Evolutionary conservation across 2,797 vertebrate species (phyloP).

Genomic region (Lepus oiostolus): DNA sequence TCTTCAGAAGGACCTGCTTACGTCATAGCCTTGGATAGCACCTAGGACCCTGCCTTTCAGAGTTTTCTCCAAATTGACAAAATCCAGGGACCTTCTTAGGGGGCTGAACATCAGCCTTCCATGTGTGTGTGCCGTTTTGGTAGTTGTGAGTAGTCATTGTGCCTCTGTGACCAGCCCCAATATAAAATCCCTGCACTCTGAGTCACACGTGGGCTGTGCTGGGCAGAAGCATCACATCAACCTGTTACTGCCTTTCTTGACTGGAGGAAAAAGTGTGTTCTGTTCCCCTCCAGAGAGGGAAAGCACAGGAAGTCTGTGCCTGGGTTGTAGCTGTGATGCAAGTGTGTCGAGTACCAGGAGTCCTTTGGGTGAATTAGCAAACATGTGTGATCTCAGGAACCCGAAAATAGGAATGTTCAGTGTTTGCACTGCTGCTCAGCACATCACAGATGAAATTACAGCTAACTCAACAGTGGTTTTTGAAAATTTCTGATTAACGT

Average conservation of each 20-base stretch:
- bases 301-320: no score
- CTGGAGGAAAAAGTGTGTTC: not conserved
- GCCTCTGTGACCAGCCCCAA: not conserved
- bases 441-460: not conserved
- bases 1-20: not conserved
- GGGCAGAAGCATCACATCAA: not conserved
- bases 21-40: not conserved
- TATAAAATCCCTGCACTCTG: not conserved
- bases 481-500: no score
- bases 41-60: not conserved
- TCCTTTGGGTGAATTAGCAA: not conserved
- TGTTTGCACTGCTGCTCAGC: not conserved
- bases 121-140: not conserved
- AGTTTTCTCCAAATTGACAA: not conserved
- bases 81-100: not conserved
- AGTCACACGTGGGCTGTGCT: not conserved
- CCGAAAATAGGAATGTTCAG: not conserved
- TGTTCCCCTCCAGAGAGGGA: accelerated
- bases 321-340: no score
- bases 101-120: not conserved
- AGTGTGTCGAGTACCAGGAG: not conserved
- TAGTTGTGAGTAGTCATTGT: not conserved
- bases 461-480: not conserved
- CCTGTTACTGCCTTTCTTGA: not conserved
- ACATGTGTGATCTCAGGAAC: not conserved